Evolutionary conservation across 2,888 invertebrate species (phyloP).

Genomic region (Eubasilissa splendida): DNA sequence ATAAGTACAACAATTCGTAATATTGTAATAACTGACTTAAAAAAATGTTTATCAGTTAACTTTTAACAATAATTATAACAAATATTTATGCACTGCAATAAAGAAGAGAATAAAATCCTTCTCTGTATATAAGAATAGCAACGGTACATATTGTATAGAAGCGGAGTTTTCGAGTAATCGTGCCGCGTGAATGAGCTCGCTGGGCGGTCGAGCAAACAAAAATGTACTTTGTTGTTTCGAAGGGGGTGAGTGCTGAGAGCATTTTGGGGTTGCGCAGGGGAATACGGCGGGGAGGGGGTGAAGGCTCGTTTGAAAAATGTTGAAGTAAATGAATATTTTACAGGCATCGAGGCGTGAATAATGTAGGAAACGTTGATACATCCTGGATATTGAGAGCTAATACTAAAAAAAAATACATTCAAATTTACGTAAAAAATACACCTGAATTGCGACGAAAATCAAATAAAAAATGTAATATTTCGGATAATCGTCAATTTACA

Average conservation of each 20-base stretch:
- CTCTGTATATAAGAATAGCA: no score
- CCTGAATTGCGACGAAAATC: no score
- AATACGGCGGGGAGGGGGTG: not conserved
- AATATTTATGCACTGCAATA: no score
- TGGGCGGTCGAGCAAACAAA: slow-evolving; percentile 44
- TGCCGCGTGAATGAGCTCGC: slow-evolving; percentile 45
- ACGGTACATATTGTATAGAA: slow-evolving; percentile 18
- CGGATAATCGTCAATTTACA: no score
- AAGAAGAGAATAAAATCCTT: no score
- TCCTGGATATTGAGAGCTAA: not conserved
- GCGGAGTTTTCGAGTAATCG: slow-evolving; percentile 43
- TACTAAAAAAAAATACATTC: not conserved
- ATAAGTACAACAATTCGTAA: no score
- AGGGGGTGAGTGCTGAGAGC: slow-evolving; percentile 3
- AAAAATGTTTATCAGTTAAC: no score
- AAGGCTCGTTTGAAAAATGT: slow-evolving; percentile 47
- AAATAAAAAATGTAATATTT: no score
- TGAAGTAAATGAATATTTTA: slow-evolving; percentile 53
- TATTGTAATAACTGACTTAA: no score
- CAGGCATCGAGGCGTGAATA: slow-evolving; percentile 52
- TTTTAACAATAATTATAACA: no score
- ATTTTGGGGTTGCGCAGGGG: not conserved
- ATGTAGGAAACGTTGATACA: slow-evolving; percentile 48
- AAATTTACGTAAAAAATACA: no score
- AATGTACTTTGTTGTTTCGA: slow-evolving; percentile 52